Percentiles rank a stretch among this genome's conserved stretches.
Evolutionary conservation across 1,140 invertebrate genomes (phyloP).

Genomic region (Trichonephila clavata): DNA sequence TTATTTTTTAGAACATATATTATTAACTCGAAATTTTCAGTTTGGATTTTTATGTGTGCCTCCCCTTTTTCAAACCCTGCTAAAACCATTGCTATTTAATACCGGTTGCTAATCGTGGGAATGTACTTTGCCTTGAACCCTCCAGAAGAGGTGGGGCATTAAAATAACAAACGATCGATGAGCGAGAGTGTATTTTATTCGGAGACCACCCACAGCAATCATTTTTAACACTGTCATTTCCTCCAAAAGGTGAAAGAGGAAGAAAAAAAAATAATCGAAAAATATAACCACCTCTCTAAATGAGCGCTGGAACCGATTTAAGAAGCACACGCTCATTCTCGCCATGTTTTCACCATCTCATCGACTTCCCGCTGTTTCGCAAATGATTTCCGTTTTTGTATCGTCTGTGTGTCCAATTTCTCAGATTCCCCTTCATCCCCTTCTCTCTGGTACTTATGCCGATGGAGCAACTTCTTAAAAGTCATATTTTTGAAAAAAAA

Average conservation of each 20-base stretch:
- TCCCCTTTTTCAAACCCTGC: no score
- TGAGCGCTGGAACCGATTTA: conserved; percentile 24
- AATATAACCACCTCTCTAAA: neutral
- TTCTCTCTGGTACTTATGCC: neutral
- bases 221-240: neutral
- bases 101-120: neutral
- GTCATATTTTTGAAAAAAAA: no score
- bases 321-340: neutral
- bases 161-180: neutral
- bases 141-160: neutral
- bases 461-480: neutral
- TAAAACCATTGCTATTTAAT: neutral
- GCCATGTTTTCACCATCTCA: neutral
- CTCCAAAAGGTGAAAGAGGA: neutral
- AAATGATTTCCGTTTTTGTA: neutral
- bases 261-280: neutral
- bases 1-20: no score
- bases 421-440: neutral
- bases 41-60: no score
- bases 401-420: neutral
- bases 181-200: neutral
- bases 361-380: conserved; percentile 6
- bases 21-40: no score
- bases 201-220: conserved; percentile 27
- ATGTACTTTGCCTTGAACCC: neutral